A percentile compares a stretch with the other conserved stretches of the same genome.
Evolutionary conservation across 1,140 invertebrate species (phyloP).

Genomic region (Cyclina sinensis): DNA sequence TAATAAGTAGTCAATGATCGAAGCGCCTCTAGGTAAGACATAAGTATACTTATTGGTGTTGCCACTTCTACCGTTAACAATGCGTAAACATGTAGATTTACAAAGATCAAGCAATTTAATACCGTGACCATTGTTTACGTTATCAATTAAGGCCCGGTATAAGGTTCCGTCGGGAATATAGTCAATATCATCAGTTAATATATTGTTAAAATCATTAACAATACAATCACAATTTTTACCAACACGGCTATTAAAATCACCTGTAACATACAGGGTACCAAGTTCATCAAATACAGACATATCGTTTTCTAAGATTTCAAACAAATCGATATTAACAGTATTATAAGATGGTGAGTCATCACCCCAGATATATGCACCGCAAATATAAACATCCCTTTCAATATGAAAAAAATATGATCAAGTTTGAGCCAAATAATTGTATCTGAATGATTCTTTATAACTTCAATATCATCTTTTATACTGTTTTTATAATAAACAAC

Average conservation of each 20-base stretch:
- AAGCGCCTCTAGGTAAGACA: not conserved
- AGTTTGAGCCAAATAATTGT: constrained; percentile 42
- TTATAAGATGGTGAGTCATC: constrained; percentile 38
- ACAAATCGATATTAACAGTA: constrained; percentile 25
- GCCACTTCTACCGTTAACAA: constrained; percentile 46
- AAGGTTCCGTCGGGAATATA: not conserved
- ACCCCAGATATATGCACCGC: constrained; percentile 15
- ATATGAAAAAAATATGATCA: constrained; percentile 35
- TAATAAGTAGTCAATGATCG: constrained; percentile 34
- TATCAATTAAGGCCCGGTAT: not conserved
- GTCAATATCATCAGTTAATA: not conserved
- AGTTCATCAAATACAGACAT: not conserved
- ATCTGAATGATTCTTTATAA: constrained; percentile 11
- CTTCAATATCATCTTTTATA: not conserved
- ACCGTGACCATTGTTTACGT: not conserved
- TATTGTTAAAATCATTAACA: not conserved
- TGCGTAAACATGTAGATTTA: constrained; percentile 37
- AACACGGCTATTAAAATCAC: not conserved
- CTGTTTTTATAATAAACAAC: constrained; percentile 15
- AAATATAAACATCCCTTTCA: constrained; percentile 22
- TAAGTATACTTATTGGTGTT: constrained; percentile 19
- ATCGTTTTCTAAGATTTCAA: constrained; percentile 34
- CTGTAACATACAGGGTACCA: not conserved
- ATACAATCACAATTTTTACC: not conserved
- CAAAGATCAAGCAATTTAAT: constrained; percentile 48